Evolutionary conservation across 1,140 invertebrate species (phyloP).

Genomic region (Drosophila navojoa): DNA sequence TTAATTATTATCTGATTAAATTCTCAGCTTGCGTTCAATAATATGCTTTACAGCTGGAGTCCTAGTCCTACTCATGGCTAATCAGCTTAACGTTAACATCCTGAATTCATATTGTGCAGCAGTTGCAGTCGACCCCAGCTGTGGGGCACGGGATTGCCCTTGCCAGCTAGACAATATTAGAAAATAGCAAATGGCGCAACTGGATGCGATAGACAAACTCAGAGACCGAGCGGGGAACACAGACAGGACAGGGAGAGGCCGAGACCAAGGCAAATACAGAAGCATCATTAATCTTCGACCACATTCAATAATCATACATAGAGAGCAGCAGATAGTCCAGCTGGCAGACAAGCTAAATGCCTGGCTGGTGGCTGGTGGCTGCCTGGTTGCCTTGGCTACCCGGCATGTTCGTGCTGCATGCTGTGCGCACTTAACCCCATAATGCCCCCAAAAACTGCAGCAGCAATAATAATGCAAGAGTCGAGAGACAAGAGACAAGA

Average conservation of each 20-base stretch:
- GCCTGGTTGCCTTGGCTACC: constrained; percentile 1
- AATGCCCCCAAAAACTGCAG: constrained; percentile 31
- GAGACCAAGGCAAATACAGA: constrained; percentile 40
- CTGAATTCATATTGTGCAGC: not conserved
- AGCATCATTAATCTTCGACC: constrained; percentile 78
- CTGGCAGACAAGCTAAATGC: constrained; percentile 36
- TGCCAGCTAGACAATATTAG: constrained; percentile 29
- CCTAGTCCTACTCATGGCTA: not conserved
- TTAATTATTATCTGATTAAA: not conserved
- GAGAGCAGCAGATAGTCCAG: constrained; percentile 27
- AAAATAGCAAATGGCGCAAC: constrained; percentile 33
- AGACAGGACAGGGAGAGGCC: not conserved
- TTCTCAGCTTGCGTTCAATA: not conserved
- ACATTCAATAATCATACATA: constrained; percentile 77
- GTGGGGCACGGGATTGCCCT: constrained; percentile 25
- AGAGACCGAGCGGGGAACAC: not conserved
- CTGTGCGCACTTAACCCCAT: constrained; percentile 66
- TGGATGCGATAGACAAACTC: constrained; percentile 13
- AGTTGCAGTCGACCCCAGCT: not conserved
- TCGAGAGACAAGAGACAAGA: constrained; percentile 3
- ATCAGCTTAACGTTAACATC: constrained; percentile 32
- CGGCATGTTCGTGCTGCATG: constrained; percentile 27
- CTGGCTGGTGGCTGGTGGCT: constrained; percentile 10
- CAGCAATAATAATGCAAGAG: constrained; percentile 34
- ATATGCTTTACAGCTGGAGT: not conserved